Evolutionary conservation across 2,888 invertebrate species (phyloP), one percentile per base, ranked within the genome.

Genomic region (Aelia acuminata): DNA sequence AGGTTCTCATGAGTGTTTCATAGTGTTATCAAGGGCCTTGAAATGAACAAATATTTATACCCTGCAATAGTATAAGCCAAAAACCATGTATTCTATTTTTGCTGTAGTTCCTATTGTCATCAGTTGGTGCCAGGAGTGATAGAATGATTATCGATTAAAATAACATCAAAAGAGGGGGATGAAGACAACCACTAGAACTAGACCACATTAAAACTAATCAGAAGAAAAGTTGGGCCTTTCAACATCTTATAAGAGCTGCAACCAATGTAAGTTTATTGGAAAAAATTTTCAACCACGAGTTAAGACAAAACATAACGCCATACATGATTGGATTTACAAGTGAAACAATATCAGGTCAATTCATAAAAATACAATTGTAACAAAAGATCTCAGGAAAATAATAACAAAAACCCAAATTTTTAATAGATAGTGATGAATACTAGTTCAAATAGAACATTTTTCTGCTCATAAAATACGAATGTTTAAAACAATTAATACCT

Each of bases 61-160:
- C n/a, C 84, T 84, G 84, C 47, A 43, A 84, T 15, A 84, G 84
- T 47, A 84, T 26, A 84, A 47, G 84, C n/a, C 84, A 84, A 84
- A 48, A 84, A 48, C 84, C n/a, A 47, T 84, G 39, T 39, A 43
- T 20, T 43, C 43, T 47, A 84, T 84, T 84, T 84, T 84, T 47
- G 47, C 31, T 70, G 31, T 70, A 70, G 63, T 70, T 31, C 26
- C 63, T 20, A 70, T 70, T 70, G 63, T 70, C 20, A 70, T 70
- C 8, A 70, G 63, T 8, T 70, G 63, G 63, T 70, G 35, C 63
- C 63, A 70, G 35, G 63, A 70, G 35, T 70, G 63, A 35, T 70
- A 18, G 35, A 35, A 35, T 70, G 18, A 31, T 35, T 10, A 18
- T 70, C 18, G 7, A 70, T 63, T 63, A 31, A 15, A 35, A 35